Conservation (phyloP, 2,888 invertebrate genomes). For the Sminthurinus aureus region DNA sequence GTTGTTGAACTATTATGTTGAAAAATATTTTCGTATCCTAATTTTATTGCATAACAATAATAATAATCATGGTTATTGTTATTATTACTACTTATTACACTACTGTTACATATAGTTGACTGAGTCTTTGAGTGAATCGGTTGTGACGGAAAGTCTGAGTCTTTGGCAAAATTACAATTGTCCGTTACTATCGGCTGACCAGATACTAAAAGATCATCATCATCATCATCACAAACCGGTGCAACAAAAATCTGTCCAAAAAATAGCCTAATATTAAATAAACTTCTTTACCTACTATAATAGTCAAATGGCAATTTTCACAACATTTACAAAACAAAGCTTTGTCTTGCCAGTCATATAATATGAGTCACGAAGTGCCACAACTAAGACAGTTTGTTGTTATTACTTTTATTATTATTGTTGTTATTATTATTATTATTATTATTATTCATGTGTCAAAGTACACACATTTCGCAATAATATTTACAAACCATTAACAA, state of each 20-base stretch:
- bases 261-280: constrained; percentile 14
- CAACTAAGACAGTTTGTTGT: too few relatives aligned
- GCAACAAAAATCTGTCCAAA: constrained; percentile 33
- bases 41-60: constrained; percentile 25
- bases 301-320: neutral
- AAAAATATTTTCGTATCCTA: too few relatives aligned
- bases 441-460: too few relatives aligned
- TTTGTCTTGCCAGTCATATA: constrained; percentile 39
- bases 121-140: constrained; percentile 80
- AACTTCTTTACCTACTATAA: constrained; percentile 9
- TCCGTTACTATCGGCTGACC: constrained; percentile 54
- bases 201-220: constrained; percentile 48
- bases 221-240: constrained; percentile 40
- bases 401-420: too few relatives aligned
- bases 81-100: constrained; percentile 58
- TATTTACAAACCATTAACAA: too few relatives aligned
- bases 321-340: neutral
- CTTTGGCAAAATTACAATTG: constrained; percentile 83
- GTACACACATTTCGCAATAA: too few relatives aligned
- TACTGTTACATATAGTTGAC: constrained; percentile 70
- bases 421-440: too few relatives aligned
- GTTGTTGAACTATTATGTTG: too few relatives aligned
- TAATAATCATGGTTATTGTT: constrained; percentile 26
- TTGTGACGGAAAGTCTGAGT: constrained; percentile 77
- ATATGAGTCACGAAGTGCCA: constrained; percentile 12